Evolutionary conservation across 2,113 vertebrate species (phyloP), one percentile per base, ranked within the genome.

Genomic region (Mesembrinibis cayennensis): DNA sequence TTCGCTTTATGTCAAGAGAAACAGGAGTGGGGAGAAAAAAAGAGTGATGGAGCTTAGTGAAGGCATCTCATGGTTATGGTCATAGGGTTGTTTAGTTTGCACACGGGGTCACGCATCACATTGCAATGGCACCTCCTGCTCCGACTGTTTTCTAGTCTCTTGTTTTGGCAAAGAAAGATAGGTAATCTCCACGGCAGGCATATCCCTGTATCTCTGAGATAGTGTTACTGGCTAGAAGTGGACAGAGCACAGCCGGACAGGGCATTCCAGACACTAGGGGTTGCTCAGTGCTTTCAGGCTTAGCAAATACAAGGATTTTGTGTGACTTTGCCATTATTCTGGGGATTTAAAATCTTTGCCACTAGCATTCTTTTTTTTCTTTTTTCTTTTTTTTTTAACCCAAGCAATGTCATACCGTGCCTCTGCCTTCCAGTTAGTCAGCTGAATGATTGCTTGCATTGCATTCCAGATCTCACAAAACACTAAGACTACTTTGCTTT

Each of bases 401-500:
- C 32, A 86, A 72, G 38, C 44, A 52, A n/a, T 62, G 58, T 82
- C 10, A 5, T 65, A 78, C 40, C 45, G 10, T 74, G 62, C 16
- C 66, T 89, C 77, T 91, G 44, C 66, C 62, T 83, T 69, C 74
- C 76, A 87, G 66, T 92, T 70, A 73, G 76, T 72, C 72, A 95
- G 89, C 4, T 5, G 7, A 92, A 90, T 69, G 61, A 82, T 91
- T 91, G 59, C 81, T 97, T 94, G 61, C 56, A 53, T 76, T 82
- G 72, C 71, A 79, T 53, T 78, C 3, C 5, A 49, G 32, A 91
- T 93, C 72, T 91, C 87, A 90, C 58, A 90, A 82, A 96, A 92
- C 55, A 73, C 77, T 72, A 77, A 84, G 79, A 80, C 76, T 82
- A 87, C 66, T 95, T 95, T 89, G 82, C 36, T 97, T 97, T 96